These are phyloP conservation scores for Apteryx owenii DNA, from an alignment of 2,113 vertebrate species.

Conservation along the genomic window DNA sequence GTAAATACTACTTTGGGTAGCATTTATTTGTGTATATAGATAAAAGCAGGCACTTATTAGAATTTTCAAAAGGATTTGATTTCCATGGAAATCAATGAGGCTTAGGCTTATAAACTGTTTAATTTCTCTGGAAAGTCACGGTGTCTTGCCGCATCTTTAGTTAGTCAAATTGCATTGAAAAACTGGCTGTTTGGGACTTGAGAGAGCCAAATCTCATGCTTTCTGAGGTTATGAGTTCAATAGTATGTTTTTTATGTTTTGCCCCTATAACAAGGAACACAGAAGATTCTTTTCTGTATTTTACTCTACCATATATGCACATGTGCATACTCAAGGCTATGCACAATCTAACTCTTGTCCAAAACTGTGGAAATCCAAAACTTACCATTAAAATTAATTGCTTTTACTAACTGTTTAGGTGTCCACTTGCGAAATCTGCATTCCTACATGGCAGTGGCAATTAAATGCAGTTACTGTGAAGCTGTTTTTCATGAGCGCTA, in stretches of 20 bases:
- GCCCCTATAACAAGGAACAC: background rate
- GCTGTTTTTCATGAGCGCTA: slow-evolving; percentile 69
- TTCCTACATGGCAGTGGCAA: background rate
- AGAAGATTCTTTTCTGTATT: background rate
- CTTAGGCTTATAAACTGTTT: background rate
- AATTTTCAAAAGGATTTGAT: background rate
- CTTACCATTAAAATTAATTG: background rate
- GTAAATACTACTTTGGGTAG: background rate
- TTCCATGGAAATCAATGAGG: background rate
- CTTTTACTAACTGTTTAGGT: slow-evolving; percentile 13
- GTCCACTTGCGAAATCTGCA: slow-evolving; percentile 76
- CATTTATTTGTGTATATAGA: background rate
- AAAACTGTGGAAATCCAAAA: background rate
- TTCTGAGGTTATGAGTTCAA: background rate
- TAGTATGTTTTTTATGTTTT: background rate
- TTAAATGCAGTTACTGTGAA: slow-evolving; percentile 67
- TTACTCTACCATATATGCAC: background rate
- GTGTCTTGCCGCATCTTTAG: background rate
- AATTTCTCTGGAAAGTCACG: background rate
- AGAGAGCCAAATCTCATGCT: background rate
- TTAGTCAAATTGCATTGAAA: background rate
- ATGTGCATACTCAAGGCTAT: background rate
- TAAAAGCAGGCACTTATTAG: background rate
- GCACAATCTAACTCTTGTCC: background rate
- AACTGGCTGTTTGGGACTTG: background rate